These are phyloP conservation scores for Diachasmimorpha longicaudata DNA, from an alignment of 1,140 invertebrate species.

Conservation along the genomic window DNA sequence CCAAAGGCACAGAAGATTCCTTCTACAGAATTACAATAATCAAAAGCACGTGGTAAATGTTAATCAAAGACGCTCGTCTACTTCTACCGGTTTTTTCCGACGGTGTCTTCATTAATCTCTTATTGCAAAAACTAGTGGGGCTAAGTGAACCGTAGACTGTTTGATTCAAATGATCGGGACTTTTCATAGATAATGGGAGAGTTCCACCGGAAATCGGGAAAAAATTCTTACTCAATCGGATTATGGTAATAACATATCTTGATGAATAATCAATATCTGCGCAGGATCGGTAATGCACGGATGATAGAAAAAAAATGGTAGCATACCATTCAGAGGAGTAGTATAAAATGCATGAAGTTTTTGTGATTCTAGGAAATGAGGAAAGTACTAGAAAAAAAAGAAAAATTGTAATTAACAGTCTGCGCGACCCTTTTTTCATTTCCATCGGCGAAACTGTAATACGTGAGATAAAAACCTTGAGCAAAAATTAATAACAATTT, in stretches of 20 bases:
- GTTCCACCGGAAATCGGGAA: background rate
- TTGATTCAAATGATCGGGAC: background rate
- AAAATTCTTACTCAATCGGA: background rate
- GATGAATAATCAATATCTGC: background rate
- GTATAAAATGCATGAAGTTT: no score
- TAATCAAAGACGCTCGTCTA: background rate
- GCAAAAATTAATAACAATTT: no score
- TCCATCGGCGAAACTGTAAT: no score
- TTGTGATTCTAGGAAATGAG: no score
- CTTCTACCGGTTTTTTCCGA: background rate
- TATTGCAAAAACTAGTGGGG: background rate
- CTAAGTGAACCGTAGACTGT: no score
- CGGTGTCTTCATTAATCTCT: background rate
- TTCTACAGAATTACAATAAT: background rate
- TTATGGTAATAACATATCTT: background rate
- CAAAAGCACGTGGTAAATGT: background rate
- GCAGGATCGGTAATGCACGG: background rate
- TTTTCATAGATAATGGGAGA: background rate
- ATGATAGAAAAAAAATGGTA: background rate
- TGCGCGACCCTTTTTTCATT: no score
- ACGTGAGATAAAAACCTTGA: no score
- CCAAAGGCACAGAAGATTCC: background rate
- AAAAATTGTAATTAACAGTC: no score
- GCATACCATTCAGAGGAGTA: no score
- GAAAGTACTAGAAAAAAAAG: no score